Base-by-base conservation (phyloP, 2,113 vertebrate species). In the Dissostichus mawsoni region DNA sequence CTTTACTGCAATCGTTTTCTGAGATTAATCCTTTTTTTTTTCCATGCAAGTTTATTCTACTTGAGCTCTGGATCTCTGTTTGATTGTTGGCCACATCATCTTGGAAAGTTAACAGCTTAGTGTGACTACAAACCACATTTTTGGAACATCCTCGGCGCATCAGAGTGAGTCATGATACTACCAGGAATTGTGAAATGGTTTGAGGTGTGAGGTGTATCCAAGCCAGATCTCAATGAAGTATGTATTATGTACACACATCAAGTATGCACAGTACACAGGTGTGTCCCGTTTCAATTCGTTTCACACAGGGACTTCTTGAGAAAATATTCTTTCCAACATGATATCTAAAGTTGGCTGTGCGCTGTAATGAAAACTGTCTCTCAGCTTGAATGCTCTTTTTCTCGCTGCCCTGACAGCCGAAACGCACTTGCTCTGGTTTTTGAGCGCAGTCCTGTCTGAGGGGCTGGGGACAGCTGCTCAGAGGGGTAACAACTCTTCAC, bases 401-500 rank as follows among this genome's bases (percentile, higher is more conserved):
- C 62, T 74, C 16, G 62, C 73, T n/a, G 64, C 51, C 69, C 58
- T 75, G 83, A 82, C 81, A 78, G 83, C 62, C 63, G 45, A 69
- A 69, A 5, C 80, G 70, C 80, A 88, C 91, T 93, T 90, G 87
- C 76, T 81, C 17, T 76, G 87, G 81, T 84, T 82, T 85, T 79
- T 70, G 74, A 80, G 80, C 53, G 88, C 29, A 29, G 29, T 29
- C 29, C 29, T 29, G 29, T 76, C 81, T 66, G 56, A 85, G 85
- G 76, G 89, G 77, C 81, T 86, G 89, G 61, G 80, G 91, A 92
- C 92, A 93, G 92, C 91, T 93, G 90, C 89, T 87, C 76, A 0
- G 74, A 84, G 85, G 83, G 87, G 82, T 64, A 72, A 90, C 90
- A 91, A 59, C 68, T 62, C 76, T 62, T 77, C 81, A 94, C 92